phyloP scores from a whole-genome alignment of 1,140 invertebrate species.

The Pectinophora gossypiella region DNA sequence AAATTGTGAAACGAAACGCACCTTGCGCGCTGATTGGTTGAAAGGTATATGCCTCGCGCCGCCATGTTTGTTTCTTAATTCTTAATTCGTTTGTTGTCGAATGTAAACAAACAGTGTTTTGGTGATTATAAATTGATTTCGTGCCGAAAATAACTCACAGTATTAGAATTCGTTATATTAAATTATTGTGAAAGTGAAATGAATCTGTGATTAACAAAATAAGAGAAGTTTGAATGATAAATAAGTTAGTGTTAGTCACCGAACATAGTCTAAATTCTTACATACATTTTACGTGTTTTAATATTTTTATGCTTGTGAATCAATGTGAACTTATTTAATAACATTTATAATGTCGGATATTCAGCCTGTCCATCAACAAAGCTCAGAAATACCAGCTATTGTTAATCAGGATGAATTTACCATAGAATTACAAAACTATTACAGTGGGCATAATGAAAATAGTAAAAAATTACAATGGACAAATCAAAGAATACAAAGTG shows the following conservation, averaged over 20 bases:
- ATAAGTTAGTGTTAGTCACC: neutral
- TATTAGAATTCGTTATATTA: neutral
- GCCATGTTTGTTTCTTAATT: neutral
- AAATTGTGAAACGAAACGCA: neutral
- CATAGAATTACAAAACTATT: slow-evolving; percentile 17
- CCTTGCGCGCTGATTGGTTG: neutral
- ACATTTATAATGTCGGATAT: neutral
- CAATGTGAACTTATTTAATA: too few relatives aligned
- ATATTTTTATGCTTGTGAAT: neutral
- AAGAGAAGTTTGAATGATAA: neutral
- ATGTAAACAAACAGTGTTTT: neutral
- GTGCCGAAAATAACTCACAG: neutral
- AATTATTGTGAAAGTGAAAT: neutral
- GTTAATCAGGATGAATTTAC: slow-evolving; percentile 16
- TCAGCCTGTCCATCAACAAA: neutral
- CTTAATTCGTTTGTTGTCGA: neutral
- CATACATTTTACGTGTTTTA: neutral
- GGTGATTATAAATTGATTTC: neutral
- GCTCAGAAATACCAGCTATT: neutral
- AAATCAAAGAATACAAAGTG: slow-evolving; percentile 11
- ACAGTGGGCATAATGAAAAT: slow-evolving; percentile 13
- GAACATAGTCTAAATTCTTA: neutral
- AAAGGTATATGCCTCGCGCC: neutral
- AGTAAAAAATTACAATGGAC: slow-evolving; percentile 20
- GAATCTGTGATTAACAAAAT: neutral